phyloP scores from a whole-genome alignment of 2,888 invertebrate genomes.

The Lepidocyrtinus sp. region DNA sequence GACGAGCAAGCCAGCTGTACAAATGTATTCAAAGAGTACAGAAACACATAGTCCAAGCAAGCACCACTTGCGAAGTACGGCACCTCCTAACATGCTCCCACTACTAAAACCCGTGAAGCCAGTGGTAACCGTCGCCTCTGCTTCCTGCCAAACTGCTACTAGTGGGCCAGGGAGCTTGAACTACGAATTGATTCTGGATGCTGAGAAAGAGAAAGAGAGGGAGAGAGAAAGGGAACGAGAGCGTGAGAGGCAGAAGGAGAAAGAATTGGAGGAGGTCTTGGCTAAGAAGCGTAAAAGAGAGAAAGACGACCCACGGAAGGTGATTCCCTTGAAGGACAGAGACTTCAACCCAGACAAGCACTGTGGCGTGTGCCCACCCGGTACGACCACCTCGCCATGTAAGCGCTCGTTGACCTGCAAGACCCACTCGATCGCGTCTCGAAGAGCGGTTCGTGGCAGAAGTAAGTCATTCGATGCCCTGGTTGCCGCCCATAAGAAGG shows the following conservation, averaged over 20 bases:
- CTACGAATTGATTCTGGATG: neutral
- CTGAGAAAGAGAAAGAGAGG: slow-evolving; percentile 9
- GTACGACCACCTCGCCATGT: slow-evolving; percentile 80
- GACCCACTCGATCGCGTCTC: slow-evolving; percentile 79
- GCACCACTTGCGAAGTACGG: slow-evolving; percentile 37
- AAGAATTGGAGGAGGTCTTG: too few relatives aligned
- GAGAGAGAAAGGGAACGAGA: slow-evolving; percentile 38
- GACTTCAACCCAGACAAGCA: slow-evolving; percentile 88
- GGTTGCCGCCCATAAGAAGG: slow-evolving; percentile 81
- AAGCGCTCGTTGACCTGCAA: slow-evolving; percentile 83
- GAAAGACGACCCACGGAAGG: slow-evolving; percentile 72
- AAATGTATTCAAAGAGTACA: slow-evolving; percentile 40
- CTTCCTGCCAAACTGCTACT: slow-evolving; percentile 3
- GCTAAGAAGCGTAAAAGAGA: slow-evolving; percentile 68
- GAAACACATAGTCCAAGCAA: slow-evolving; percentile 23
- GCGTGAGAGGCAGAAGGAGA: slow-evolving; percentile 60
- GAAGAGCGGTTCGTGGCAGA: slow-evolving; percentile 81
- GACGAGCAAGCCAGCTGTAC: too few relatives aligned
- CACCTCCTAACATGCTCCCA: slow-evolving; percentile 24
- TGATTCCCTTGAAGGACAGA: slow-evolving; percentile 73
- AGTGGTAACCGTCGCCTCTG: neutral
- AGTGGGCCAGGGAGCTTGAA: neutral
- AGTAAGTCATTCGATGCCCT: slow-evolving; percentile 83
- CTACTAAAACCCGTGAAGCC: too few relatives aligned
- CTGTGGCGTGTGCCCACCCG: slow-evolving; percentile 82